Conservation (phyloP, 2,888 invertebrate species). For the Cerceris ruficornis region DNA sequence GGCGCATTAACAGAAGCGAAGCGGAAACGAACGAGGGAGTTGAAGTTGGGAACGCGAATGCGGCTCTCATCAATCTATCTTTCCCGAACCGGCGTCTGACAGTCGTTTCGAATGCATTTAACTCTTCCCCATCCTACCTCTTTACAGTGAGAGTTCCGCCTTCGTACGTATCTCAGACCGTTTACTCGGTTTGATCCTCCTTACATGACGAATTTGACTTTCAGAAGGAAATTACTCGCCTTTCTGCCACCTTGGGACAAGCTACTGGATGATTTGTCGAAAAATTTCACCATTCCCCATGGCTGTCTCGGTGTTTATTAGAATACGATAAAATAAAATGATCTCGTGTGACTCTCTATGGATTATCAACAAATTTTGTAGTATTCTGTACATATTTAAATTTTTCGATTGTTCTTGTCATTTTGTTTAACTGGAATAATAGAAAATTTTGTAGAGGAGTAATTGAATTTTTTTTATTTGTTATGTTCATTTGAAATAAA, state of each 20-base stretch:
- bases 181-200: conserved; percentile 61
- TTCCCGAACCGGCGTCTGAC: conserved; percentile 75
- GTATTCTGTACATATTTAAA: no score
- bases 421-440: no score
- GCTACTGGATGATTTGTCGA: conserved; percentile 65
- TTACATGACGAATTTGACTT: conserved; percentile 65
- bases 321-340: conserved; percentile 44
- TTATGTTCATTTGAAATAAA: no score
- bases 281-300: conserved; percentile 60
- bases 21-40: conserved; percentile 69
- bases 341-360: not conserved
- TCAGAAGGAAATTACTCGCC: conserved; percentile 66
- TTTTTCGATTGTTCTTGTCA: no score
- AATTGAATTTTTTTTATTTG: no score
- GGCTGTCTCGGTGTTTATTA: conserved; percentile 27
- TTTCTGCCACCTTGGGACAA: conserved; percentile 54
- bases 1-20: conserved; percentile 59
- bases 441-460: no score
- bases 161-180: conserved; percentile 40
- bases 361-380: no score
- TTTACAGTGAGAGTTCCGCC: conserved; percentile 42
- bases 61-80: conserved; percentile 78
- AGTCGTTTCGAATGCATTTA: conserved; percentile 78
- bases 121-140: conserved; percentile 54
- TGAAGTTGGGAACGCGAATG: conserved; percentile 73